Evolutionary conservation across 1,140 invertebrate species (phyloP).

Genomic region (Drosophila kurseongensis): DNA sequence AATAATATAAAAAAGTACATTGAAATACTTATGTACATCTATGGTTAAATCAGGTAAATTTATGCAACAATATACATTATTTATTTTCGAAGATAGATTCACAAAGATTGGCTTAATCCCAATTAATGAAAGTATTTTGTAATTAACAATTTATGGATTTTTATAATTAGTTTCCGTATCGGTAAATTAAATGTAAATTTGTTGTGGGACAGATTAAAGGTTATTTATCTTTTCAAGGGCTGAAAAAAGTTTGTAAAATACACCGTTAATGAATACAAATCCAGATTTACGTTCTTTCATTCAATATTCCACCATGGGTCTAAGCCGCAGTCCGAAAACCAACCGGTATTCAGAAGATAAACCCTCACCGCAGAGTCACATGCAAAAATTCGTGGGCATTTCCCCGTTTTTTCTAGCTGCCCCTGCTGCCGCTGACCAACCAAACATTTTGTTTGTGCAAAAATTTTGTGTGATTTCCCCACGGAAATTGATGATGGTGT

Average conservation of each 20-base stretch:
- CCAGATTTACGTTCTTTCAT: slow-evolving; percentile 19
- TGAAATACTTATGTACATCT: too few relatives aligned
- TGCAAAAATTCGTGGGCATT: slow-evolving; percentile 57
- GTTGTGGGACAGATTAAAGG: too few relatives aligned
- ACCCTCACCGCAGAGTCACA: slow-evolving; percentile 43
- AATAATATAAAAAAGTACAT: too few relatives aligned
- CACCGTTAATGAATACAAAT: slow-evolving; percentile 21
- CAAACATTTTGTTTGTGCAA: slow-evolving; percentile 82
- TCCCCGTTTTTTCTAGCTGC: slow-evolving; percentile 22
- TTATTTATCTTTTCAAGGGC: background rate
- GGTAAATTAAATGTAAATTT: too few relatives aligned
- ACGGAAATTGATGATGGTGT: slow-evolving; percentile 83
- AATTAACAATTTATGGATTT: too few relatives aligned
- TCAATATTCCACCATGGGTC: slow-evolving; percentile 37
- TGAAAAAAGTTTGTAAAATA: background rate
- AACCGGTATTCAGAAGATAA: slow-evolving; percentile 36
- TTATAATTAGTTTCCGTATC: too few relatives aligned
- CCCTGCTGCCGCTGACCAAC: slow-evolving; percentile 26
- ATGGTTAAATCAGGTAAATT: too few relatives aligned
- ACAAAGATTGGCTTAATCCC: too few relatives aligned
- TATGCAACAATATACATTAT: too few relatives aligned
- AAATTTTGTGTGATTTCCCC: slow-evolving; percentile 83
- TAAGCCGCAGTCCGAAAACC: slow-evolving; percentile 32
- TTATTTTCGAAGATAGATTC: too few relatives aligned
- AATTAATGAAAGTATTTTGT: too few relatives aligned